Base-by-base conservation (phyloP, 2,797 vertebrate species). In the Amazona ochrocephala region DNA sequence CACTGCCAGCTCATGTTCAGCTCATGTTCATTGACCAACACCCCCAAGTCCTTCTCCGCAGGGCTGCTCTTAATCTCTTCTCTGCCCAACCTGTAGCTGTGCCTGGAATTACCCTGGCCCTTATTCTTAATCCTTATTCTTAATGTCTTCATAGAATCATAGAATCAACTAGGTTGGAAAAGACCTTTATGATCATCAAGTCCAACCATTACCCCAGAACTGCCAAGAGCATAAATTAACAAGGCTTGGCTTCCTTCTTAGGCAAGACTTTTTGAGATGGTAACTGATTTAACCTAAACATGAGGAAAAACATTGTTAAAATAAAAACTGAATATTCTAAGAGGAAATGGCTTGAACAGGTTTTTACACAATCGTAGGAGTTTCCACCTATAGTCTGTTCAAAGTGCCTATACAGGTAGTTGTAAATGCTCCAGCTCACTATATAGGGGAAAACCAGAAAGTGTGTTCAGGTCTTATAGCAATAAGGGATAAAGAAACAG, bases 161-260 rank as follows among this genome's bases (percentile, higher is more conserved):
- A 54, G 30, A 56, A 56, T 14, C 54, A 56, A 22, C 54, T 56
- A 56, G 21, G 13, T n/a, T 56, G 54, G 54, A 56, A n/a, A 56
- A 56, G 9, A 23, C 3, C 54, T 58, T 56, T 58, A 15, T 34
- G 54, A 23, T 58, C 21, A 58, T 58, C 21, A 34, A 34, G 54
- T 58, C 27, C 27, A 53, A 58, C 13, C 13, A 58, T 58, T 23
- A 58, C 54, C 13, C 54, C 54, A 58, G n/a, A 21, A 58, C 21
- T 58, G 13, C n/a, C 13, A 4, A 34, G n/a, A 58, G 6, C 97
- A 92, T 97, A 98, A 91, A 97, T 86, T 66, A 96, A 64, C 11
- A 64, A 83, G 93, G 95, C 95, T 96, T 95, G 87, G 91, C 85
- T 98, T 98, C 98, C 98, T 98, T 97, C 95, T 83, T 71, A 93